These are phyloP conservation scores for Paramormyrops kingsleyae DNA, from an alignment of 2,113 vertebrate species.

Conservation along the genomic window DNA sequence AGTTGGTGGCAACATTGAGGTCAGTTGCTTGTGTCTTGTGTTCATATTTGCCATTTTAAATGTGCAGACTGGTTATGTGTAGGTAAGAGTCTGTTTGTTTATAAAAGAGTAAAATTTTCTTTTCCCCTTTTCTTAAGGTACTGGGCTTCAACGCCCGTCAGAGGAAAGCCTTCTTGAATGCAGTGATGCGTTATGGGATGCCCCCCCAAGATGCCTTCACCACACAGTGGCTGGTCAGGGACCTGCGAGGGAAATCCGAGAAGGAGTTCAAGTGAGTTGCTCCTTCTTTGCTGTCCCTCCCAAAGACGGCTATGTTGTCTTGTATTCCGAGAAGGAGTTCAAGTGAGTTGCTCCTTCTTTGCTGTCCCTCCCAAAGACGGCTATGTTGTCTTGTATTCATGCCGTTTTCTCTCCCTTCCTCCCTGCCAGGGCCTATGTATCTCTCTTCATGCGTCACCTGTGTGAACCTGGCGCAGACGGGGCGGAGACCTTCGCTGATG, in stretches of 20 bases:
- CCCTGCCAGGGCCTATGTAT: constrained; percentile 81
- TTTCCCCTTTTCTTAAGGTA: constrained; percentile 57
- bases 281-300: neutral
- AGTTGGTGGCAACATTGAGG: constrained; percentile 97
- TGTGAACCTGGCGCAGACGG: constrained; percentile 96
- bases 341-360: constrained; percentile 70
- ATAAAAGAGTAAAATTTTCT: neutral
- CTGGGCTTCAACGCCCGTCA: constrained; percentile 94
- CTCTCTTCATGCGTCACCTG: constrained; percentile 93
- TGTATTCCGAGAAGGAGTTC: constrained; percentile 97
- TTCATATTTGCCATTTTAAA: neutral
- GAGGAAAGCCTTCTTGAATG: constrained; percentile 95
- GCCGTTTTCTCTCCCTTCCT: neutral
- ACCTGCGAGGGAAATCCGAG: constrained; percentile 92
- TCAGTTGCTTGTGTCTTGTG: constrained; percentile 33
- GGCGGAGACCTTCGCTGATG: constrained; percentile 94
- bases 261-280: constrained; percentile 93
- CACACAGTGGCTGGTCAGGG: constrained; percentile 94
- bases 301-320: neutral
- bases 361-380: neutral
- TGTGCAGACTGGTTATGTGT: neutral
- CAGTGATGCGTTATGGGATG: constrained; percentile 98
- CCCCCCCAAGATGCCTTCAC: constrained; percentile 97
- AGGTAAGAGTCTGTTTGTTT: too few relatives aligned
- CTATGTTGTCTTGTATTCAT: neutral